A percentile compares a stretch with the other conserved stretches of the same genome.
These are phyloP conservation scores for Pseudotriccus pelzelni DNA, from an alignment of 2,797 vertebrate genomes.

Conservation along the genomic window DNA sequence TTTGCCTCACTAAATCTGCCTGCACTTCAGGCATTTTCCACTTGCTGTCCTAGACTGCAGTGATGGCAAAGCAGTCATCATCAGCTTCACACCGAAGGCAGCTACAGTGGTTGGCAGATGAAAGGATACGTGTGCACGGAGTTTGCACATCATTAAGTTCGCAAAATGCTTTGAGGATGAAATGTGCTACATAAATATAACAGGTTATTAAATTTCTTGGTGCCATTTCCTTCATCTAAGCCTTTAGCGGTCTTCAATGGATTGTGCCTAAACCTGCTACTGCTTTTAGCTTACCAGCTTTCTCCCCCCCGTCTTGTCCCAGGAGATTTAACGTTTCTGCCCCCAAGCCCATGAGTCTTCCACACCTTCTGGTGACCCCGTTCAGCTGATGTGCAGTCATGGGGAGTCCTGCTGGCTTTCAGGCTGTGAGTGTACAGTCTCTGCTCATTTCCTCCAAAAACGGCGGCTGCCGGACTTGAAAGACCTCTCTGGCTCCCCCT, in stretches of 20 bases:
- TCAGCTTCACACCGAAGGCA: neutral
- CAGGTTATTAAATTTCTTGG: conserved; percentile 47
- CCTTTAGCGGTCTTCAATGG: neutral
- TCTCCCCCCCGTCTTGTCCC: neutral
- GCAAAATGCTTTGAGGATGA: conserved; percentile 50
- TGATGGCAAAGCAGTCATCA: conserved; percentile 12
- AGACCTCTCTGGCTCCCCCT: neutral
- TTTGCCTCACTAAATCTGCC: neutral
- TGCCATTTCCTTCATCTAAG: neutral
- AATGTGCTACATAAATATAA: conserved; percentile 50
- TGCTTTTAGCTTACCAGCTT: neutral
- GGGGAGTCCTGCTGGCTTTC: neutral
- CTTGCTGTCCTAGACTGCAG: neutral
- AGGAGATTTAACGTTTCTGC: neutral
- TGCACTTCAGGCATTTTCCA: neutral
- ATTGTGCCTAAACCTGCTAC: neutral
- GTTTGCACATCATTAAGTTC: conserved; percentile 60
- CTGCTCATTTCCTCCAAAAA: neutral
- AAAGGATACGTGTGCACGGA: neutral
- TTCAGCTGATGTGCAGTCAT: neutral
- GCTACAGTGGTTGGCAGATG: neutral
- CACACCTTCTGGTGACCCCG: neutral
- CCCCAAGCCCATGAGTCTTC: neutral
- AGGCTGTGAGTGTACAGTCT: accelerated
- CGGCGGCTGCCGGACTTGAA: neutral